Evolutionary conservation across 2,797 vertebrate species (phyloP).

Genomic region (Sandelia bainsii): DNA sequence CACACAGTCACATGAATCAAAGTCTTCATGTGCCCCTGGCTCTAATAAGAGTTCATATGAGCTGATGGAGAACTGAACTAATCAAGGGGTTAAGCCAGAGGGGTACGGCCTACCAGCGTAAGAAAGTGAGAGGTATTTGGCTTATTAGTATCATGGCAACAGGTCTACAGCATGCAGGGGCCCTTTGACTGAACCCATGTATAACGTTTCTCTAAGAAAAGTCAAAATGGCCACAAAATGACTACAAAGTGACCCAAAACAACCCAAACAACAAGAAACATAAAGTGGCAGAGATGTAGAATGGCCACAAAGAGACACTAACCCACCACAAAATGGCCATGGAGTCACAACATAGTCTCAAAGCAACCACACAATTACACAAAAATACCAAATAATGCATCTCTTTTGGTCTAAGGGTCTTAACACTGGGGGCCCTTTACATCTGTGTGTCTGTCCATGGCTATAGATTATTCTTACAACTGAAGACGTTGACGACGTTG

Average conservation of each 20-base stretch:
- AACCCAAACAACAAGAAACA: not conserved
- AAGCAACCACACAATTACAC: too few relatives aligned
- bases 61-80: conserved; percentile 29
- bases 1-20: conserved; percentile 18
- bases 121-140: not conserved
- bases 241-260: not conserved
- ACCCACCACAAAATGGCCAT: too few relatives aligned
- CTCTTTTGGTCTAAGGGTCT: too few relatives aligned
- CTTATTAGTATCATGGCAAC: too few relatives aligned
- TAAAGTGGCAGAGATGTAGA: too few relatives aligned
- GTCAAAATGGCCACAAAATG: not conserved
- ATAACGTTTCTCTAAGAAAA: not conserved
- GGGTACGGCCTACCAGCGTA: not conserved
- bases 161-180: too few relatives aligned
- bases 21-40: conserved; percentile 8
- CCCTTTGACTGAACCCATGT: too few relatives aligned
- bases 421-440: too few relatives aligned
- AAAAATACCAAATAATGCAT: too few relatives aligned
- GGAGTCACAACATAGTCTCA: too few relatives aligned
- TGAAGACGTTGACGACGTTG: conserved; percentile 28
- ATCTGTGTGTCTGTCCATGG: not conserved
- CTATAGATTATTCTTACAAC: conserved; percentile 11
- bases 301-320: too few relatives aligned
- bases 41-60: conserved; percentile 20
- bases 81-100: not conserved